Base-by-base conservation (phyloP, 2,888 invertebrate species). In the Halocaridina rubra region DNA sequence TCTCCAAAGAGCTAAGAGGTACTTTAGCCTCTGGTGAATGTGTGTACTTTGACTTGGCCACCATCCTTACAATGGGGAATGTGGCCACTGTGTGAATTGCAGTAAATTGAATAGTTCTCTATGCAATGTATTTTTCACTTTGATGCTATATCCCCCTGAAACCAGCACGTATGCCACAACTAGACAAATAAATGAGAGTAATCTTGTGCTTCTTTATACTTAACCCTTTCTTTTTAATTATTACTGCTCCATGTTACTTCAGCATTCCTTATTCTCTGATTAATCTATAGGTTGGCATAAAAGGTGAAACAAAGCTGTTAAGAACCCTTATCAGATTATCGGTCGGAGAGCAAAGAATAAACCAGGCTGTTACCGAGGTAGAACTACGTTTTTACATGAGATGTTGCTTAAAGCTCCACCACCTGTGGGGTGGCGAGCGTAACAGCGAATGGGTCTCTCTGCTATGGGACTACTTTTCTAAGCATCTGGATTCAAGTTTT, bases 381-480 rank as follows among this genome's bases (percentile, higher is more conserved):
- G 75, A 67, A 27, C 64, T 88, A 69, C 76, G 88, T 13, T 84
- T 82, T 24, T 80, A 59, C 46, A 22, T 84, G 46, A 76, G 81
- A 27, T 84, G 88, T 72, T 86, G 88, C 59, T 16, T 84, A 22
- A 22, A 46, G 24, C 64, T 88, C n/a, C 19, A 32, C 8, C 61
- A 71, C 27, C 69, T 88, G 27, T 88, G 88, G 88, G 82, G 80
- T 16, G 87, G 76, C 27, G 74, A 61, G 22, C 39, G 57, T 33
- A 67, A 46, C n/a, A 80, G 78, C 13, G 86, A 84, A 46, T 86
- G 86, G 88, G 84, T 74, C 10, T 75, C 79, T 13, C 57, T 76
- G 10, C 39, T 86, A 8, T 88, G 88, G 88, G 88, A 88, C 27
- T 78, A 84, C 72, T 84, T 84, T 22, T 84, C 86, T 4, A 80